Conservation (phyloP, 1,140 invertebrate species). For the Eriocheir sinensis region DNA sequence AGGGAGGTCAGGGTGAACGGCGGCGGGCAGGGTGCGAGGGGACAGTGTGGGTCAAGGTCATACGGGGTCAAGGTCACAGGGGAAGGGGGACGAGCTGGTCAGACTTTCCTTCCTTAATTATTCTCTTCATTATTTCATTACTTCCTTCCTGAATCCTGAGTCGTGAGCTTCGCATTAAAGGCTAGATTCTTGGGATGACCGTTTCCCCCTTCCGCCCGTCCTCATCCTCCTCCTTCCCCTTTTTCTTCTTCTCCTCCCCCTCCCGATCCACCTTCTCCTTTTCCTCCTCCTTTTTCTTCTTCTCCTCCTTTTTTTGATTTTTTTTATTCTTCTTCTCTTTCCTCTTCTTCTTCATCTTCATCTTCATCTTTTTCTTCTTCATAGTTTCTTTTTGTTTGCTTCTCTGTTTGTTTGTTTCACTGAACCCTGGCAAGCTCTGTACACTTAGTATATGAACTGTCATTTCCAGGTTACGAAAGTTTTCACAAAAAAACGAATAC, state of each 20-base stretch:
- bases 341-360: too few relatives aligned
- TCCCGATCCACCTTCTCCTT: neutral
- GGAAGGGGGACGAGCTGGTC: neutral
- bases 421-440: too few relatives aligned
- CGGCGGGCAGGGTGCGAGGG: neutral
- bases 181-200: neutral
- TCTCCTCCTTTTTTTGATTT: neutral
- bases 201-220: neutral
- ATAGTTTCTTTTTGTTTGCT: too few relatives aligned
- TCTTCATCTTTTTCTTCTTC: too few relatives aligned
- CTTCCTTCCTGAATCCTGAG: neutral
- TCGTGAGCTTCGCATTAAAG: neutral
- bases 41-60: neutral
- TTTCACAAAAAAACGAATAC: too few relatives aligned
- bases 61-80: neutral
- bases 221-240: neutral
- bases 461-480: too few relatives aligned
- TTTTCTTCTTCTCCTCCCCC: neutral
- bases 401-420: too few relatives aligned
- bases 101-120: too few relatives aligned
- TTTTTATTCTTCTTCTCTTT: too few relatives aligned
- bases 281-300: neutral
- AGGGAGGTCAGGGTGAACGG: neutral
- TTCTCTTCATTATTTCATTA: too few relatives aligned
- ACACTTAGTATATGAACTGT: too few relatives aligned